phyloP scores from a whole-genome alignment of 2,113 vertebrate genomes.

The Dasyprocta punctata region DNA sequence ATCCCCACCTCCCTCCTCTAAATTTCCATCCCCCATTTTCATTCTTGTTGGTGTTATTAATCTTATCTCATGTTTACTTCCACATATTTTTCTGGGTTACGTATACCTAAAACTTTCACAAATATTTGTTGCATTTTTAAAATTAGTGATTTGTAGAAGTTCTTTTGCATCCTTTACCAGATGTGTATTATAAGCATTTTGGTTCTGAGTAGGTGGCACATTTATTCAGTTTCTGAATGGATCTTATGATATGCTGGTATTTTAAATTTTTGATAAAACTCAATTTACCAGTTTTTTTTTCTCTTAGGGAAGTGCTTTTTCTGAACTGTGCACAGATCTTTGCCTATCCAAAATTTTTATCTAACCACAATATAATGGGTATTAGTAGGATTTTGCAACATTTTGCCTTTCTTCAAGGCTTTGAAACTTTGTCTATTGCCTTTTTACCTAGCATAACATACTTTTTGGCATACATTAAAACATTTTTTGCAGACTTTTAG shows the following conservation, averaged over 20 bases:
- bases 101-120: not conserved
- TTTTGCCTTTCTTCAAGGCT: not conserved
- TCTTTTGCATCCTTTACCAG: not conserved
- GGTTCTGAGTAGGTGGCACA: not conserved
- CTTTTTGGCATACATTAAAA: constrained; percentile 7
- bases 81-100: not conserved
- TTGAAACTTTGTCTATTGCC: not conserved
- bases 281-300: not conserved
- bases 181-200: not conserved
- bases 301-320: not conserved
- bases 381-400: not conserved
- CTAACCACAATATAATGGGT: not conserved
- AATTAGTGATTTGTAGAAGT: not conserved
- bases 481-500: not conserved
- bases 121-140: not conserved
- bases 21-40: not conserved
- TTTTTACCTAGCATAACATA: not conserved
- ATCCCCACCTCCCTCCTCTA: not conserved
- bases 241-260: not conserved
- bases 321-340: not conserved
- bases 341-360: not conserved
- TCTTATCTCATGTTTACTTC: not conserved
- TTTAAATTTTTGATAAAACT: not conserved
- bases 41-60: not conserved
- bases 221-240: not conserved